Percentiles rank a stretch among this genome's conserved stretches.
Conservation (phyloP, 2,113 vertebrate genomes). For the Ammospiza nelsoni region DNA sequence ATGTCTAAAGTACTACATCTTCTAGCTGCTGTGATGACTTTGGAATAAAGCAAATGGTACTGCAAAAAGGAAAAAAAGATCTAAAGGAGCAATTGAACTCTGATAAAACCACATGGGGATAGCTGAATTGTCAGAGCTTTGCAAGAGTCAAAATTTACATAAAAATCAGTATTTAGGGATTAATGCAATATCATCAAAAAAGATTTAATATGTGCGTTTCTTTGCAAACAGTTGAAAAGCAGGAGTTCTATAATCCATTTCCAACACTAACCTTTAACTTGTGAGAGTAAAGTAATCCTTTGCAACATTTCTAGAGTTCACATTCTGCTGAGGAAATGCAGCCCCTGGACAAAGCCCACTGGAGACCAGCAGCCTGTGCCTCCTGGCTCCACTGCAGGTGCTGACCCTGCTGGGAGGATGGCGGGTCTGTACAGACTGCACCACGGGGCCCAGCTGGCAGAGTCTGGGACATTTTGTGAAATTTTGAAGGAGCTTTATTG, state of each 20-base stretch:
- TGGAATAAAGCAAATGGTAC: constrained; percentile 50
- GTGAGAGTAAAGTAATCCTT: constrained; percentile 50
- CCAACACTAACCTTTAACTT: constrained; percentile 65
- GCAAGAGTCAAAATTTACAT: constrained; percentile 67
- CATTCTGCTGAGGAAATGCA: background rate
- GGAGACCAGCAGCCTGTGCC: background rate
- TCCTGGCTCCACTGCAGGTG: background rate
- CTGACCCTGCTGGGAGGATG: accelerated
- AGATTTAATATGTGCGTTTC: constrained; percentile 58
- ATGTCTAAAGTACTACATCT: constrained; percentile 53
- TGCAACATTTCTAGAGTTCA: constrained; percentile 46
- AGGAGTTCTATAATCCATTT: constrained; percentile 28
- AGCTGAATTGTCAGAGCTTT: constrained; percentile 48
- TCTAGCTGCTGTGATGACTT: constrained; percentile 20
- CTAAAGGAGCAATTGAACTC: constrained; percentile 52
- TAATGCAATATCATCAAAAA: constrained; percentile 66
- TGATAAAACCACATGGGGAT: constrained; percentile 47
- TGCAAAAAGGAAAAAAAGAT: constrained; percentile 39
- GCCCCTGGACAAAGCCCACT: background rate
- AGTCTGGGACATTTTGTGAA: background rate
- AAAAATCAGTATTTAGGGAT: constrained; percentile 65
- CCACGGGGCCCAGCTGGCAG: accelerated
- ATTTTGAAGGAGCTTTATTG: background rate
- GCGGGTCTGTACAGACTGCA: background rate
- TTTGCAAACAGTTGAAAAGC: constrained; percentile 65